Evolutionary conservation across 2,888 invertebrate genomes (phyloP), one percentile per base, ranked within the genome.

Genomic region (Crocallis elinguaria): DNA sequence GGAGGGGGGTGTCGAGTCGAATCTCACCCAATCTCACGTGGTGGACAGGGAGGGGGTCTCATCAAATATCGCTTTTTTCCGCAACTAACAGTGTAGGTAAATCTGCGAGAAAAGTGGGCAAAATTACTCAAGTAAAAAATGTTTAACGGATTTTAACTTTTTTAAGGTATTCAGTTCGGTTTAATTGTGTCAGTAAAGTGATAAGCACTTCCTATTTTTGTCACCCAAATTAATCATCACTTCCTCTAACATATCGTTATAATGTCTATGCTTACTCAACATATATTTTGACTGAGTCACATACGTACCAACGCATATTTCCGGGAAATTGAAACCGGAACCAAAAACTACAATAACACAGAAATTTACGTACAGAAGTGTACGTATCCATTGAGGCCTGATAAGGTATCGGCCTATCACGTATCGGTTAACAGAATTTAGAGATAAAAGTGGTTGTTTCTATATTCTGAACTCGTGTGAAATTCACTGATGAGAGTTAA

Each of bases 251-350:
- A 14, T 29, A 30, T 27, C 27, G 4, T 3, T 21, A 41, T 51
- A 39, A 17, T 32, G 7, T n/a, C 13, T 25, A 13, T 11, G 30
- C 51, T 35, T 19, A 9, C 37, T 33, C 25, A 1, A 44, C 6
- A 50, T 51, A 19, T 13, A 30, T 19, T 39, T 45, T 12, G 33
- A 19, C 42, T 62, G 60, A 63, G 49, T 63, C 60, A 63, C 29
- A n/a, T 36, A 45, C 46, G 52, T 57, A 52, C n/a, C n/a, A n/a
- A 46, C 11, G 14, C 7, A n/a, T 27, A 17, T 19, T 29, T 19
- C 23, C 21, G 32, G 32, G 42, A 23, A 25, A 23, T 36, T 27
- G 37, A 37, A 49, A 21, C 44, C 45, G 53, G 50, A 52, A 53
- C 48, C 48, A 23, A 21, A 13, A 13, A 16, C 41, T 25, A 37